These are phyloP conservation scores for Colinus virginianus DNA, from an alignment of 2,113 vertebrate species.

Conservation along the genomic window DNA sequence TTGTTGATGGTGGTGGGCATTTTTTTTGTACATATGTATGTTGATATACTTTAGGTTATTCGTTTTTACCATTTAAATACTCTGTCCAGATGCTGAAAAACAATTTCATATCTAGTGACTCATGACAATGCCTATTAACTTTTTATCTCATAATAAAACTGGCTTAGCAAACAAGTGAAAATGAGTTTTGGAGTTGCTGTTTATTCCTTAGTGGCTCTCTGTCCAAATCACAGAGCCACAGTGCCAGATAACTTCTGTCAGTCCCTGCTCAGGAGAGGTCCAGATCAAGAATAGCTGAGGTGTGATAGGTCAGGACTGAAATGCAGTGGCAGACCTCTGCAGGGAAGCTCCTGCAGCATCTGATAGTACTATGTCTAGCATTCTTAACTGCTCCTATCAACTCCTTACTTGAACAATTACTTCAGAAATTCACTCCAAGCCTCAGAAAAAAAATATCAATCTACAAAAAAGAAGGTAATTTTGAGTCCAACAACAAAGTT, in stretches of 20 bases:
- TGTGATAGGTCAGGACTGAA: constrained; percentile 3
- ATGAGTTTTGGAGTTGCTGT: neutral
- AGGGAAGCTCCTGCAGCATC: constrained; percentile 1
- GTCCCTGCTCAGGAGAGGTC: neutral
- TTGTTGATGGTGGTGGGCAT: neutral
- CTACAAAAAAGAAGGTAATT: neutral
- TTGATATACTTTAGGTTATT: neutral
- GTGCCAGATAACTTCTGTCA: neutral
- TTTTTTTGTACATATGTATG: neutral
- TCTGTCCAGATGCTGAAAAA: neutral
- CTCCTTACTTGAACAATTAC: neutral
- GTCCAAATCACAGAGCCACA: neutral
- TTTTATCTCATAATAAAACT: neutral
- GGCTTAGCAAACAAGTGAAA: neutral
- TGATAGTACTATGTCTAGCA: neutral
- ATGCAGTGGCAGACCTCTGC: neutral
- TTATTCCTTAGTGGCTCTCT: constrained; percentile 1
- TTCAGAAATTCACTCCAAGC: neutral
- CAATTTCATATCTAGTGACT: constrained; percentile 32
- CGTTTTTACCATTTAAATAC: neutral
- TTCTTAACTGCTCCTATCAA: neutral
- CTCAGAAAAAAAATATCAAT: neutral
- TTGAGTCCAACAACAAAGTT: neutral
- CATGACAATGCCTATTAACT: constrained; percentile 15
- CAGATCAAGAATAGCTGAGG: neutral